Conservation (phyloP, 2,888 invertebrate species). For the Cyaniris semiargus region DNA sequence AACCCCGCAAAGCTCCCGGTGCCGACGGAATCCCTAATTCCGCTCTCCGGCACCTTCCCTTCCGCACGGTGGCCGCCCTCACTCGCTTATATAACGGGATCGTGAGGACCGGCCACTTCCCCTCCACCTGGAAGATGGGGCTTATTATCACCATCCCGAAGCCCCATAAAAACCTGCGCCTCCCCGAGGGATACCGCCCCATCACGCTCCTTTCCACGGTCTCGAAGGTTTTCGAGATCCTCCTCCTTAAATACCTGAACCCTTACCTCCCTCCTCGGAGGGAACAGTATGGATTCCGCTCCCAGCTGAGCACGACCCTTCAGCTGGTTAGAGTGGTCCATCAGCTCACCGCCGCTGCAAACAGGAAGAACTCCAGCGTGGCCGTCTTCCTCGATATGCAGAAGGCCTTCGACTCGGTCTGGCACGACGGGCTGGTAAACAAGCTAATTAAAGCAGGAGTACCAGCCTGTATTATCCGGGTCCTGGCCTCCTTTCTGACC, state of each 20-base stretch:
- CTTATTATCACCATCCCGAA: too few species aligned
- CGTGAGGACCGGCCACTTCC: neutral
- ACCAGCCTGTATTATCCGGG: too few species aligned
- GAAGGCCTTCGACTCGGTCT: neutral
- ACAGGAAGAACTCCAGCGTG: neutral
- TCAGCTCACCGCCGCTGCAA: too few species aligned
- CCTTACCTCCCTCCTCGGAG: too few species aligned
- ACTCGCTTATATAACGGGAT: neutral
- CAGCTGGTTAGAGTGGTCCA: neutral
- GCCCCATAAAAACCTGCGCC: too few species aligned
- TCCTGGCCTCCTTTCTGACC: neutral
- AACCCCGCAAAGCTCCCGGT: neutral
- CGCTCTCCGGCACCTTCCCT: neutral
- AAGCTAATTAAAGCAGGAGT: neutral
- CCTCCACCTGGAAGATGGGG: neutral
- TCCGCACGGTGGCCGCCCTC: neutral
- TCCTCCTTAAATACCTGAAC: too few species aligned
- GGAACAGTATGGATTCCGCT: too few species aligned
- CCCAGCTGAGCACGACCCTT: neutral
- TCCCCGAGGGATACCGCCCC: too few species aligned
- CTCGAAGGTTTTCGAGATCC: too few species aligned
- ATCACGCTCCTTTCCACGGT: too few species aligned
- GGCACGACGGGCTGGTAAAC: slow-evolving; percentile 26
- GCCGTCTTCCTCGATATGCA: slow-evolving; percentile 32
- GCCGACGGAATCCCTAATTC: neutral